phyloP scores from a whole-genome alignment of 2,888 invertebrate genomes.

The Hypercompe scribonia region DNA sequence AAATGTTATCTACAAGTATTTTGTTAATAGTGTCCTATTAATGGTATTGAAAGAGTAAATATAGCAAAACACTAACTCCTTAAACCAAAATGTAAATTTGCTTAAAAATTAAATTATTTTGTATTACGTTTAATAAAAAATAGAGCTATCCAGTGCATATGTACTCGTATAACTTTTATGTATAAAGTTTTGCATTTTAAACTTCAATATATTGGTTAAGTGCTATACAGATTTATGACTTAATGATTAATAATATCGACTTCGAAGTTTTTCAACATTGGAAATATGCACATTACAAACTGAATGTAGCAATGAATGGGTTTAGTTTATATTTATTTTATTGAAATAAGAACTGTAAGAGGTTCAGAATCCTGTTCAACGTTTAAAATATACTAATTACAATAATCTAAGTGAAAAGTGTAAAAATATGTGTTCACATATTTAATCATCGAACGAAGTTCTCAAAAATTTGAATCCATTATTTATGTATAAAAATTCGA shows the following conservation, averaged over 20 bases:
- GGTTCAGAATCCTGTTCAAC: not conserved
- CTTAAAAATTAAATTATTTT: not conserved
- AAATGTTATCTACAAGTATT: fast-evolving
- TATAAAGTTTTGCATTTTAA: no score
- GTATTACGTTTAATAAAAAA: not conserved
- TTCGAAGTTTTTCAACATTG: not conserved
- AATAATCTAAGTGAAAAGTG: not conserved
- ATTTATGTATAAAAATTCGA: not conserved
- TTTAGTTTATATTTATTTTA: not conserved
- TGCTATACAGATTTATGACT: not conserved
- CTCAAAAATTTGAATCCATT: not conserved
- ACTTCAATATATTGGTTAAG: not conserved
- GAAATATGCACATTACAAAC: not conserved
- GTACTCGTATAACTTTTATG: no score
- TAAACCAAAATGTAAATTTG: not conserved
- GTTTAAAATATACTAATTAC: not conserved
- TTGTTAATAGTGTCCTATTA: no score
- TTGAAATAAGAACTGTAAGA: not conserved
- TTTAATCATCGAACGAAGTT: not conserved
- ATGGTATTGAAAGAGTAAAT: not conserved
- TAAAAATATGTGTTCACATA: not conserved
- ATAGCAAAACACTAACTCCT: not conserved
- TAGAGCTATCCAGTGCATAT: no score
- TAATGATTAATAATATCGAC: no score
- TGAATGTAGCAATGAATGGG: not conserved